Evolutionary conservation across 2,888 invertebrate species (phyloP), one percentile per base, ranked within the genome.

Genomic region (Sminthurinus aureus): DNA sequence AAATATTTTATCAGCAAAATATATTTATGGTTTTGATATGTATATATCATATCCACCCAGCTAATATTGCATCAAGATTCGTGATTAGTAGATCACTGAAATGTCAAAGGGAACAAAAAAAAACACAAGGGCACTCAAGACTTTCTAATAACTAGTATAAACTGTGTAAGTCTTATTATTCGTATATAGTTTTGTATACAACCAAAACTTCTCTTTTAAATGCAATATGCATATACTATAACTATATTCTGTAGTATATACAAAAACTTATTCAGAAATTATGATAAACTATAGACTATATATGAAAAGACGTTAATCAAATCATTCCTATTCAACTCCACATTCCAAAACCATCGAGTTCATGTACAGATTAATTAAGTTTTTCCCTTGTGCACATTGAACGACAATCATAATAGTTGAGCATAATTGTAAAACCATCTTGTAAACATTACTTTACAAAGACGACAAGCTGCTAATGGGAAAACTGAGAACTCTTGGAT

Each of bases 41-140:
- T 38, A 6, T 58, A 2, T 58, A 6, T 58, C 9, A 58, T 18
- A 58, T 58, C 58, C 18, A 58, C 18, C 58, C n/a, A 69, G 0
- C 69, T 69, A 22, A 20, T 20, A n/a, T 15, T 64, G 15, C 20
- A 69, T 69, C 13, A 22, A 22, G 69, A n/a, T 20, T 69, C 69
- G 22, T 69, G 69, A 69, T 69, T 69, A 69, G 69, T n/a, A 69
- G 69, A 69, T 69, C 69, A 69, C 20, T 69, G 69, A 69, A 69
- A 69, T 22, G 69, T 69, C 69, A 22, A 15, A 69, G n/a, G n/a
- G 9, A 69, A 69, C 0, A 58, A 58, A 13, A 18, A 58, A 58
- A 38, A 38, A 38, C 38, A 13, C 58, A 58, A 58, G 58, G 15
- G 18, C 69, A 22, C 69, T 69, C n/a, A 3, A 15, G 69, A 69